Evolutionary conservation across 2,797 vertebrate species (phyloP), one percentile per base, ranked within the genome.

Genomic region (Halcyon leucocephala): DNA sequence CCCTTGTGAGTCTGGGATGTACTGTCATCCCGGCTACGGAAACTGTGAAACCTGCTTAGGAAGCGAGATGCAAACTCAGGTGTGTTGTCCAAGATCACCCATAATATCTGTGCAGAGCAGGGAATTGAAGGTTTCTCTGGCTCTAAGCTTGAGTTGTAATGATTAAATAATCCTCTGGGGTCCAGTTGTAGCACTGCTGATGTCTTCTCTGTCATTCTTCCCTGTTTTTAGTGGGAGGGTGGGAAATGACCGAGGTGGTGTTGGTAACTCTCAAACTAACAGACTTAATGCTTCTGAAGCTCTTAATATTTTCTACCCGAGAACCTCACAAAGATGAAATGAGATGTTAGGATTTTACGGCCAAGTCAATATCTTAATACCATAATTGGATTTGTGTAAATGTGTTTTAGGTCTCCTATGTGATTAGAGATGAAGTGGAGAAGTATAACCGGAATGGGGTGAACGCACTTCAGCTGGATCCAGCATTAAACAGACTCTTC

Each of bases 371-470:
- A 31, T 82, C 72, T 86, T 82, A 82, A 77, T 85, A 25, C 54
- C n/a, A 4, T 82, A 58, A 76, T 58, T 95, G 90, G 48, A 91
- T 94, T 90, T 92, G 46, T 94, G 48, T 58, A 48, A 76, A 92
- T 91, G 66, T 90, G 5, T 95, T 74, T 80, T 95, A 99, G 99
- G 99, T 99, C 48, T 99, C 99, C 19, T 99, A 99, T 89, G 99
- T 99, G 85, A 99, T 99, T 98, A 98, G 99, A 97, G 99, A 99
- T 96, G 99, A 99, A 95, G 99, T 99, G 94, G 99, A 99, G 97
- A 99, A 99, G 95, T 99, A 99, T 96, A 99, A 99, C 91, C 98
- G 99, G 21, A 99, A 99, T 10, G 99, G 99, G 79, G 99, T 99
- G 42, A 99, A 99, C 24, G 99, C 99, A 3, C 98, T 99, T 86